Percentiles rank a stretch among this genome's conserved stretches.
Evolutionary conservation across 2,113 vertebrate species (phyloP).

Genomic region (Scopus umbretta): DNA sequence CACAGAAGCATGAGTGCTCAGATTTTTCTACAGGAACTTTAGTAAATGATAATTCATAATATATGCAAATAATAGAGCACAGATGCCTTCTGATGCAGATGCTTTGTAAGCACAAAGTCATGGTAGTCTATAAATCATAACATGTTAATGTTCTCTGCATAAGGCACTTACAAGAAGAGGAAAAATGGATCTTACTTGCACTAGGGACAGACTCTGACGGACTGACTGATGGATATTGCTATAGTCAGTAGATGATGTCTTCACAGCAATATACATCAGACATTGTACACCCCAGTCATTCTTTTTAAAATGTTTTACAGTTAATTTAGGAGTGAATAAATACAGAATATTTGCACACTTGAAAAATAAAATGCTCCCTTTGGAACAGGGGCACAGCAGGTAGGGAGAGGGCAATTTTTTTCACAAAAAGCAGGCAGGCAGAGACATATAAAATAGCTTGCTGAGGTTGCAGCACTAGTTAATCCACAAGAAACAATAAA

Average conservation of each 20-base stretch:
- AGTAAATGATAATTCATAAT: constrained; percentile 4
- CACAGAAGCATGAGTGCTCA: background rate
- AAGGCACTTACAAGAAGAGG: constrained; percentile 11
- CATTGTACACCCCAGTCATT: background rate
- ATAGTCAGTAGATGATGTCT: background rate
- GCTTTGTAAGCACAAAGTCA: constrained; percentile 31
- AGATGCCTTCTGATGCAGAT: background rate
- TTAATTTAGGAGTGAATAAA: background rate
- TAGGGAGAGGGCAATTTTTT: background rate
- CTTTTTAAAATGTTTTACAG: background rate
- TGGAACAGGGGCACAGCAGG: background rate
- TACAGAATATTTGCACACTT: background rate
- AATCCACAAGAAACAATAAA: background rate
- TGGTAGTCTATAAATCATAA: constrained; percentile 13
- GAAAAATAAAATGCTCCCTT: background rate
- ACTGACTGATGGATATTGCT: constrained; percentile 24
- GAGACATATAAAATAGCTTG: background rate
- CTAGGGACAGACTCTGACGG: background rate
- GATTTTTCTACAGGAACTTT: background rate
- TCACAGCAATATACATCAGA: background rate
- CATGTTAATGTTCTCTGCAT: constrained; percentile 11
- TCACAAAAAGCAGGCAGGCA: background rate
- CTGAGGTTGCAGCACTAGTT: background rate
- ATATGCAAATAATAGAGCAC: background rate
- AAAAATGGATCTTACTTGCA: constrained; percentile 26